phyloP scores from a whole-genome alignment of 2,113 vertebrate genomes.

The Pterocles orientalis region DNA sequence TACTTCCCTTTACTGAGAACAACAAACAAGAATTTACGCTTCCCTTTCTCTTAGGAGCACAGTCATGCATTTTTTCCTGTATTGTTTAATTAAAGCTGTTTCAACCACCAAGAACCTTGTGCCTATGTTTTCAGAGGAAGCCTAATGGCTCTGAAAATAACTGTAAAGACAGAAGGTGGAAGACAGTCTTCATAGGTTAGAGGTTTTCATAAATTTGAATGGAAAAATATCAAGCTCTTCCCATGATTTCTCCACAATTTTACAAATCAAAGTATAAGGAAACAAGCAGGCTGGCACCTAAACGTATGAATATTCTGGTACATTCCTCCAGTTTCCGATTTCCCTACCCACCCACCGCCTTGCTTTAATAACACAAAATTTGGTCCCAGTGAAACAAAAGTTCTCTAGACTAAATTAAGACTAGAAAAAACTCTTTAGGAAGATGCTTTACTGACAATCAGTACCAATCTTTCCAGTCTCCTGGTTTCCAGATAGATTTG shows the following conservation, averaged over 20 bases:
- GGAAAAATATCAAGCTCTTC: neutral
- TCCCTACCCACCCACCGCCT: neutral
- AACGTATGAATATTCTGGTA: neutral
- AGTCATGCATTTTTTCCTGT: neutral
- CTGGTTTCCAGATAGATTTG: neutral
- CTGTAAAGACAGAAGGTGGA: neutral
- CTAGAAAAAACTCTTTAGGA: neutral
- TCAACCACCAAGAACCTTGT: neutral
- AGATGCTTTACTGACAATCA: neutral
- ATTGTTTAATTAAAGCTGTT: neutral
- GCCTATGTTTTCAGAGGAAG: neutral
- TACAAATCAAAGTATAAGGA: neutral
- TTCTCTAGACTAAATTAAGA: neutral
- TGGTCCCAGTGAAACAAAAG: neutral
- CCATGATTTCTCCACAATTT: neutral
- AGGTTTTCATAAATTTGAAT: neutral
- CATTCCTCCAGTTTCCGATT: neutral
- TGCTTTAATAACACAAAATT: neutral
- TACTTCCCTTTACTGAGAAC: conserved; percentile 7
- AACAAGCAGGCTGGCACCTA: neutral
- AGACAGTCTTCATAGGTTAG: neutral
- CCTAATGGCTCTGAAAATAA: neutral
- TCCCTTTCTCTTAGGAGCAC: neutral
- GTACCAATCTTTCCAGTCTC: neutral
- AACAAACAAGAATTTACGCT: neutral